phyloP scores from a whole-genome alignment of 1,140 invertebrate genomes.

The Eufriesea mexicana region DNA sequence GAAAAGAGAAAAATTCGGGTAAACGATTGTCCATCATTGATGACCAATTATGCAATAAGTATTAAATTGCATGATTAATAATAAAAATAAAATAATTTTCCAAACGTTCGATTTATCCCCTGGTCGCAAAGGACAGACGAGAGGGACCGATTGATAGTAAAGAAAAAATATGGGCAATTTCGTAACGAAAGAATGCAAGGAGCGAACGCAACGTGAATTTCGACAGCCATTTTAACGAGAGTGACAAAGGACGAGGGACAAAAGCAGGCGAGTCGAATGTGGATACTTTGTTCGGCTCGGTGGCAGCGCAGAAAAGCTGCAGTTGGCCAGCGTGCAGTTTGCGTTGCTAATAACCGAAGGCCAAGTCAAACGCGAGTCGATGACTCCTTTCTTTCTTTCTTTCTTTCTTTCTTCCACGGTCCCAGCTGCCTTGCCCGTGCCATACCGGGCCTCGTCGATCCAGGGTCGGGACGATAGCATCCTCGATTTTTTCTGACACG shows the following conservation, averaged over 20 bases:
- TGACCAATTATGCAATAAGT: too few species aligned
- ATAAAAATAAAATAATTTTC: too few species aligned
- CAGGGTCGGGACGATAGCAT: constrained; percentile 67
- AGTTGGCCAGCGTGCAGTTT: constrained; percentile 54
- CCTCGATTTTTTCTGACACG: constrained; percentile 57
- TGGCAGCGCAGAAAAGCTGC: constrained; percentile 54
- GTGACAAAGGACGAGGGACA: neutral
- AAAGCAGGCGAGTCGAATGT: neutral
- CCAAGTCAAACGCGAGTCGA: constrained; percentile 75
- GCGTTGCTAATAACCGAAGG: constrained; percentile 76
- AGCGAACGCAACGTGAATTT: too few species aligned
- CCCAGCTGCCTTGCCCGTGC: constrained; percentile 56
- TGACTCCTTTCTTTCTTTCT: constrained; percentile 68
- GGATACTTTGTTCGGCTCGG: constrained; percentile 53
- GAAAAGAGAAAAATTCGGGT: too few species aligned
- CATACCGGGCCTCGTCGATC: constrained; percentile 50
- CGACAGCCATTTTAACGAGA: neutral
- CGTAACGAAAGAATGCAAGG: too few species aligned
- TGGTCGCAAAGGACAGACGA: too few species aligned
- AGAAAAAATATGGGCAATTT: too few species aligned
- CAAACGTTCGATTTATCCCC: too few species aligned
- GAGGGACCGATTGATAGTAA: too few species aligned
- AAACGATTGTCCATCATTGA: too few species aligned
- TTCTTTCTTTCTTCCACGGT: constrained; percentile 50
- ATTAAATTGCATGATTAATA: too few species aligned